Percentiles rank a stretch among this genome's conserved stretches.
Evolutionary conservation across 2,888 invertebrate genomes (phyloP).

Genomic region (Glyphotaelius pellucidus): DNA sequence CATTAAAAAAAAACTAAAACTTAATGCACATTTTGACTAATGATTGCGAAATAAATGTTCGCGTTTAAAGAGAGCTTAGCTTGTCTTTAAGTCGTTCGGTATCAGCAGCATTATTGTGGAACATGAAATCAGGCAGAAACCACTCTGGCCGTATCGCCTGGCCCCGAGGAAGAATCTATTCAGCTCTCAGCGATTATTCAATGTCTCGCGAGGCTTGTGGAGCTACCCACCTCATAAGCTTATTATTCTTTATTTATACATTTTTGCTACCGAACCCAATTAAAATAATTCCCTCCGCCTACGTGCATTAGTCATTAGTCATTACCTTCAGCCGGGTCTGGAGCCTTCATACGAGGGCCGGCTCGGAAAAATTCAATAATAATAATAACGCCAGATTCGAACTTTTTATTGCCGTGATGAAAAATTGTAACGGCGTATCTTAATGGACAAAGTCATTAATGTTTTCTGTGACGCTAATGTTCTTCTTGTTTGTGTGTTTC

Average conservation of each 20-base stretch:
- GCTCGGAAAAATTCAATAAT: neutral
- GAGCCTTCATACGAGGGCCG: conserved; percentile 7
- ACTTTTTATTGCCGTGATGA: conserved; percentile 50
- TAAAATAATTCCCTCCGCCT: conserved; percentile 77
- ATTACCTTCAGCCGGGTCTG: conserved; percentile 68
- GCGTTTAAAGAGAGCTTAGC: conserved; percentile 7
- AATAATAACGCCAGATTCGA: conserved; percentile 39
- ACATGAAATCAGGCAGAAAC: neutral
- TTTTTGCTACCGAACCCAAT: conserved; percentile 78
- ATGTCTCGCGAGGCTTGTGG: conserved; percentile 56
- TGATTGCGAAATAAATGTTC: neutral
- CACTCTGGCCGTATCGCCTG: conserved; percentile 17
- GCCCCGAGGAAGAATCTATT: conserved; percentile 28
- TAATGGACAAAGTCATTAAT: conserved; percentile 58
- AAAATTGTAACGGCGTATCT: conserved; percentile 55
- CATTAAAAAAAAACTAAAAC: neutral
- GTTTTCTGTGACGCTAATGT: conserved; percentile 46
- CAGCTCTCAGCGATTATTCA: conserved; percentile 58
- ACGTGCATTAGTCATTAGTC: conserved; percentile 76
- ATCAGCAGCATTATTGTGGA: neutral
- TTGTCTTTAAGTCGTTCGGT: neutral
- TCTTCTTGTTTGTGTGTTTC: conserved; percentile 30
- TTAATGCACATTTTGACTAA: neutral
- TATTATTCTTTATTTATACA: conserved; percentile 66
- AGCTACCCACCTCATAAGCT: conserved; percentile 60